Evolutionary conservation across 2,797 vertebrate species (phyloP), one percentile per base, ranked within the genome.

Genomic region (Malurus leucopterus): DNA sequence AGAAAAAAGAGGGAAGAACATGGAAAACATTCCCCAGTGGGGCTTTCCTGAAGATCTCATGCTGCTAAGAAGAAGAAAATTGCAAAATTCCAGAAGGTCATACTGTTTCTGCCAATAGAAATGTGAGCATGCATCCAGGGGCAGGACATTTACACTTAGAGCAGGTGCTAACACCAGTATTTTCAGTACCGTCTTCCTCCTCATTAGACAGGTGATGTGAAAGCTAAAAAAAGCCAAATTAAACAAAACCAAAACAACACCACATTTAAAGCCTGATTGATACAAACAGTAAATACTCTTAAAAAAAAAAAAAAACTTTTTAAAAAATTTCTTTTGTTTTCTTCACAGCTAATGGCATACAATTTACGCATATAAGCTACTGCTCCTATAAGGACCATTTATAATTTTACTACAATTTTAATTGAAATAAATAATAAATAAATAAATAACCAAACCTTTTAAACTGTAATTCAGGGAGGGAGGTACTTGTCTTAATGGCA

Each of bases 351-450:
- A 91, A 68, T 87, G 32, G 27, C 57, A 93, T 86, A 83, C 57
- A 84, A 11, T 24, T 84, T 88, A 73, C 38, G 59, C 54, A 71
- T 18, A 69, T n/a, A 24, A 64, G 22, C 58, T 84, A 74, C 58
- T 73, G 83, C 16, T 59, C 54, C 47, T 43, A 11, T 82, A 92
- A 91, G 22, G 44, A 24, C 57, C 64, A 76, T 85, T 95, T 91
- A 81, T 57, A 94, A 65, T 89, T 87, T 89, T 86, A 38, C n/a
- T 30, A 47, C 71, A 51, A 49, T 91, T 93, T 92, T 78, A 90
- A 73, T 71, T 70, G 91, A 91, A 94, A 51, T 63, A 74, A 80
- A 70, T 29, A 88, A 79, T 90, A 91, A 94, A 51, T 63, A 74
- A 80, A 70, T 29, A 88, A 79, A 81, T 11, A 79, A 15, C 55